Percentiles rank a stretch among this genome's conserved stretches.
Evolutionary conservation across 2,888 invertebrate species (phyloP).

Genomic region (Polydrusus cervinus): DNA sequence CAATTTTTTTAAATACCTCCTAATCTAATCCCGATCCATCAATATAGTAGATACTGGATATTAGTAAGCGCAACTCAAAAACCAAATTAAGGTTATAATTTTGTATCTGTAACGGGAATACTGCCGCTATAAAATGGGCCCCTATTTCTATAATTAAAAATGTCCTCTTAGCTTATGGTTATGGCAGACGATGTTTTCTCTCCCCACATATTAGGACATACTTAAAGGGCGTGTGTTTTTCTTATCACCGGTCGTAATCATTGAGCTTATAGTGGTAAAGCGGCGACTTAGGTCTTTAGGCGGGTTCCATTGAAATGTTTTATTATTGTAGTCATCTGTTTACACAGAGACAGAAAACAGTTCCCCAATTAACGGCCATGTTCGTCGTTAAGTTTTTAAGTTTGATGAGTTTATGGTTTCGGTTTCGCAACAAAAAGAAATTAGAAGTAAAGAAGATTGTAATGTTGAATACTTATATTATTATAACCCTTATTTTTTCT

Average conservation of each 20-base stretch:
- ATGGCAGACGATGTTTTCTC: slow-evolving; percentile 3
- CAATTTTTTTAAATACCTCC: too few species aligned
- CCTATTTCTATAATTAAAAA: neutral
- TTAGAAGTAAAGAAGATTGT: too few species aligned
- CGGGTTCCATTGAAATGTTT: slow-evolving; percentile 12
- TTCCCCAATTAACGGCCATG: slow-evolving; percentile 15
- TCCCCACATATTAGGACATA: slow-evolving; percentile 6
- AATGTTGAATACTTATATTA: too few species aligned
- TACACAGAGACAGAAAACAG: slow-evolving; percentile 12
- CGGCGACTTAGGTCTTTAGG: slow-evolving; percentile 12
- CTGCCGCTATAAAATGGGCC: neutral
- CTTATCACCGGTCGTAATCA: slow-evolving; percentile 13
- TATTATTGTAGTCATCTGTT: slow-evolving; percentile 6
- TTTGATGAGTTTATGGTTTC: neutral
- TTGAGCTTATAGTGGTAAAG: slow-evolving; percentile 16
- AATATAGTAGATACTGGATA: too few species aligned
- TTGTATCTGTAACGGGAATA: too few species aligned
- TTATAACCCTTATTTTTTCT: too few species aligned
- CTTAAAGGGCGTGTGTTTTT: slow-evolving; percentile 17
- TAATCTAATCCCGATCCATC: too few species aligned
- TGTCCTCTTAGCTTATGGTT: neutral
- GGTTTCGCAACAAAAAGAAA: too few species aligned
- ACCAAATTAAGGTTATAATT: too few species aligned
- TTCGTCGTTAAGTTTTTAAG: slow-evolving; percentile 5
- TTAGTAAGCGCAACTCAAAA: too few species aligned